These are phyloP conservation scores for Hypomesus transpacificus DNA, from an alignment of 2,113 vertebrate species.

Conservation along the genomic window DNA sequence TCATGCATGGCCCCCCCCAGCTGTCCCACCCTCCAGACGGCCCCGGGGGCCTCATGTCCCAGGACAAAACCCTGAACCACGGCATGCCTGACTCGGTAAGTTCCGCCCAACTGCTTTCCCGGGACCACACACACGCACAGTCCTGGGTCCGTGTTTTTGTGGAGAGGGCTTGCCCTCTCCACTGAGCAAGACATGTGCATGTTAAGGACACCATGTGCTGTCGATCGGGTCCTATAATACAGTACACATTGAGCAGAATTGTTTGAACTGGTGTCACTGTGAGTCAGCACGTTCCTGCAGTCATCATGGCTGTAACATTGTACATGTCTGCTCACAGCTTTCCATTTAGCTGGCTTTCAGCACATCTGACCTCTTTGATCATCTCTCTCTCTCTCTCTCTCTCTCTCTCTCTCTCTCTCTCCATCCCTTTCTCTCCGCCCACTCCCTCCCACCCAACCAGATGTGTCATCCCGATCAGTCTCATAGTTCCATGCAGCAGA, in stretches of 20 bases:
- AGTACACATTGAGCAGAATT: no score
- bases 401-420: slow-evolving; percentile 64
- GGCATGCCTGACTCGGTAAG: slow-evolving; percentile 95
- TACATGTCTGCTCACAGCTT: not conserved
- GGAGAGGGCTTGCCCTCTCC: no score
- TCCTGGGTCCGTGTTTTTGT: not conserved
- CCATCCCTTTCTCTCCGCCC: slow-evolving; percentile 76
- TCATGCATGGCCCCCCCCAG: slow-evolving; percentile 97
- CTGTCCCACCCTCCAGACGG: slow-evolving; percentile 95
- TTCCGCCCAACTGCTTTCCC: slow-evolving; percentile 27
- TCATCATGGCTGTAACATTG: not conserved
- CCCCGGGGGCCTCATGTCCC: slow-evolving; percentile 86
- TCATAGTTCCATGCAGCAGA: slow-evolving; percentile 98
- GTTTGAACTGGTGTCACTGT: no score
- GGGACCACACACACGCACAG: not conserved
- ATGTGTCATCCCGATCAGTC: slow-evolving; percentile 97
- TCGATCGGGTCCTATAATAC: no score
- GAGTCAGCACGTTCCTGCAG: no score
- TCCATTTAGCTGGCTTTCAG: not conserved
- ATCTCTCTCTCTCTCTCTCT: slow-evolving; percentile 22
- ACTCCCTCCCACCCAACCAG: slow-evolving; percentile 74
- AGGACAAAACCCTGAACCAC: slow-evolving; percentile 93
- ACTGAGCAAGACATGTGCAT: no score
- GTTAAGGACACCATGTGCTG: no score
- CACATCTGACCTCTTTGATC: slow-evolving; percentile 5